Evolutionary conservation across 1,140 invertebrate species (phyloP), one percentile per base, ranked within the genome.

Genomic region (Neomicropteryx cornuta): DNA sequence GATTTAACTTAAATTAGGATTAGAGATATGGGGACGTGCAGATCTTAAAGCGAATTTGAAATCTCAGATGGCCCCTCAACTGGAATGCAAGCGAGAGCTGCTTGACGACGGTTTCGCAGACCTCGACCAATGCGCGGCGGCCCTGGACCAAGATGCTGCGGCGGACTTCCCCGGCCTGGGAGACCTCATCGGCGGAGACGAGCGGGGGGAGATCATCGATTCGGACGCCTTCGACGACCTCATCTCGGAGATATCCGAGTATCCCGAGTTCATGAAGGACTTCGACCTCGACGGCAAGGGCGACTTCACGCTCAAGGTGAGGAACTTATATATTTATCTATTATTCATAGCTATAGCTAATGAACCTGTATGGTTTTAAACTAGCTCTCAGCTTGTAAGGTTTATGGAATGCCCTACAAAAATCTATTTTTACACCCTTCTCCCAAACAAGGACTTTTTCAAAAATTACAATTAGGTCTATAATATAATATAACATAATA

Each of bases 211-310:
- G 46, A 81, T 85, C 44, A 76, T 81, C 41, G 77, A 79, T 1
- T 81, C 77, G n/a, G 82, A 85, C 44, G 77, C 83, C 11, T 79
- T 93, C 52, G 89, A 92, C 53, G 86, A 92, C 57, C 75, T 91
- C 43, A 87, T 91, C 38, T 86, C 81, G 2, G 86, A 90, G 58
- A 86, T 90, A 49, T 81, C 81, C 13, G 85, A 83, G 48, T 83
- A 83, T 39, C 77, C 82, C 3, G 84, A 87, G 51, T 83, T 89
- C 45, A 83, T 89, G 72, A 83, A 83, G 42, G 79, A 86, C 44
- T 86, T 89, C 48, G 83, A 87, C 49, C 54, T 67, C 18, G 68
- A 71, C 41, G 71, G 66, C 30, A 71, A 74, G 46, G 70, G 70
- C 40, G 62, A 68, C 39, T 67, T 72, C 48, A 63, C 69, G 21